Percentiles rank a stretch among this genome's conserved stretches.
phyloP scores from a whole-genome alignment of 2,888 invertebrate genomes.

The Enchytraeus crypticus region DNA sequence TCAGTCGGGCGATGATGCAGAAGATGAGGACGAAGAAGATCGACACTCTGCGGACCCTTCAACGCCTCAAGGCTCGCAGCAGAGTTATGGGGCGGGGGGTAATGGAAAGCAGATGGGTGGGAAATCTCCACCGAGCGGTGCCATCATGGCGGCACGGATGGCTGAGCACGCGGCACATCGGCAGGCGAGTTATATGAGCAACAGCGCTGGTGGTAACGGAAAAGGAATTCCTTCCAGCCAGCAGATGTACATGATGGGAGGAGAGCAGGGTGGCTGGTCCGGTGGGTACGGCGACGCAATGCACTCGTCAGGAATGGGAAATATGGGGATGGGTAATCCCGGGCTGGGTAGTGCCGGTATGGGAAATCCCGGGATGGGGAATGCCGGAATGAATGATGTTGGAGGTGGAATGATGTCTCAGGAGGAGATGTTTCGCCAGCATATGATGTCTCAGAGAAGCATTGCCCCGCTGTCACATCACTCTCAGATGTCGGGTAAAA shows the following conservation, averaged over 20 bases:
- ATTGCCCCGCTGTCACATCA: no score
- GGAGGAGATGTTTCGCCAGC: not conserved
- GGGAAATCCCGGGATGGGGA: no score
- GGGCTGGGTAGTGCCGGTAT: no score
- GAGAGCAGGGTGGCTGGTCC: constrained; percentile 38
- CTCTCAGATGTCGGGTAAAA: not conserved
- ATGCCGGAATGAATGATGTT: not conserved
- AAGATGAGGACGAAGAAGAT: constrained; percentile 2
- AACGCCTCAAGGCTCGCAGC: not conserved
- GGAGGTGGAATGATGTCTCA: not conserved
- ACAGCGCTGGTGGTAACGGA: not conserved
- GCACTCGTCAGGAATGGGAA: no score
- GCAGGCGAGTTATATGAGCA: constrained; percentile 3
- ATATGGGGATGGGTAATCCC: no score
- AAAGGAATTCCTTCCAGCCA: constrained; percentile 13
- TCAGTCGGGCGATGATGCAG: not conserved
- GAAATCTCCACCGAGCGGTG: not conserved
- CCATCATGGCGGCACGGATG: constrained; percentile 3
- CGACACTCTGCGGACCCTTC: constrained; percentile 53
- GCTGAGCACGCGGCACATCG: constrained; percentile 1
- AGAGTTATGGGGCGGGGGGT: not conserved
- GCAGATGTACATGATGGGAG: constrained; percentile 23
- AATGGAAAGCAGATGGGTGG: constrained; percentile 7
- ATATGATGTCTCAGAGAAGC: not conserved
- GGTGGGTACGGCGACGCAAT: not conserved